A percentile compares a stretch with the other conserved stretches of the same genome.
These are phyloP conservation scores for Drosophila atroscutellata DNA, from an alignment of 2,888 invertebrate species.

Conservation along the genomic window DNA sequence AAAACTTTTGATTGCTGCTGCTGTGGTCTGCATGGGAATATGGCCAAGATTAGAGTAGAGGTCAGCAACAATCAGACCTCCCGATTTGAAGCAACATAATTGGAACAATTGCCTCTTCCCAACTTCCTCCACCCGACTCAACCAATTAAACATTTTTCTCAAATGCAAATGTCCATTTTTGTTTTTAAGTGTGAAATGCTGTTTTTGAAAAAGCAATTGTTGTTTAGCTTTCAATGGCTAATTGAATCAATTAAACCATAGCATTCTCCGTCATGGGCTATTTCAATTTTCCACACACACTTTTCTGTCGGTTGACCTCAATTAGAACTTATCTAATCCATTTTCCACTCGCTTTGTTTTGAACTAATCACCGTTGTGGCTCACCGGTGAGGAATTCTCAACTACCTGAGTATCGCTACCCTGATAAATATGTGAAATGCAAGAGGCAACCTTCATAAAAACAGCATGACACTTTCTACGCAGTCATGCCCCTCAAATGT, in stretches of 20 bases:
- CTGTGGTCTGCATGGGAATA: conserved; percentile 54
- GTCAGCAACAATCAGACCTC: conserved; percentile 14
- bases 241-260: conserved; percentile 31
- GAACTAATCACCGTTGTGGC: conserved; percentile 66
- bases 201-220: neutral
- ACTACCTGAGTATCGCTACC: conserved; percentile 55
- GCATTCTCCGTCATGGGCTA: conserved; percentile 18
- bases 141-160: conserved; percentile 1
- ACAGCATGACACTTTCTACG: conserved; percentile 64
- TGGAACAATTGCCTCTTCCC: conserved; percentile 14
- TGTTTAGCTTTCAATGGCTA: conserved; percentile 16
- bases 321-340: conserved; percentile 70
- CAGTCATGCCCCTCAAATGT: conserved; percentile 48
- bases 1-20: conserved; percentile 73
- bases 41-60: conserved; percentile 43
- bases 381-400: conserved; percentile 8
- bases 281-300: conserved; percentile 23
- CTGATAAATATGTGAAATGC: conserved; percentile 38
- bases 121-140: neutral
- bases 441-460: conserved; percentile 45
- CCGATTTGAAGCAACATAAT: conserved; percentile 10
- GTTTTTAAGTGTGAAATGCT: conserved; percentile 8
- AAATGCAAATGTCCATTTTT: neutral
- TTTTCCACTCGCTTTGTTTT: conserved; percentile 62
- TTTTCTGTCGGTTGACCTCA: conserved; percentile 64